Conservation (phyloP, 2,888 invertebrate species). For the Apamea monoglypha region DNA sequence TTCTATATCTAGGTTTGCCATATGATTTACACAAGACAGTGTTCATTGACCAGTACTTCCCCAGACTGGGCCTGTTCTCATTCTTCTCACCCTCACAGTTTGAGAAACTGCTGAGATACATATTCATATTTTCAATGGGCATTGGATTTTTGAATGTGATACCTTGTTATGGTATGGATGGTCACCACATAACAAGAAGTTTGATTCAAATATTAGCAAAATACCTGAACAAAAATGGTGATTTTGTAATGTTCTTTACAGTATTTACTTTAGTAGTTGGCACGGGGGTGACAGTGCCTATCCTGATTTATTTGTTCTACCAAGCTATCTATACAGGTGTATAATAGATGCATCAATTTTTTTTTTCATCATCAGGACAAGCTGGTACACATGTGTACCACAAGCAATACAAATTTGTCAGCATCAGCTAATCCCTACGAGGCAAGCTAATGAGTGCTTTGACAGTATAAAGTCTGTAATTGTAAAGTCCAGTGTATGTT, state of each 20-base stretch:
- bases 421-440: background rate
- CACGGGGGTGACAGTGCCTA: conserved; percentile 92
- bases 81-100: conserved; percentile 92
- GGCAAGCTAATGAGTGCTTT: conserved; percentile 22
- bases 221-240: conserved; percentile 91
- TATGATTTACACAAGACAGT: conserved; percentile 93
- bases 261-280: conserved; percentile 93
- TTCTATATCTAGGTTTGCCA: conserved; percentile 95
- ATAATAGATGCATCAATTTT: background rate
- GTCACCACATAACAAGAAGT: conserved; percentile 95
- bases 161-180: conserved; percentile 98
- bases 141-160: conserved; percentile 97
- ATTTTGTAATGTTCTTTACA: conserved; percentile 88
- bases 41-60: conserved; percentile 94
- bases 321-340: conserved; percentile 80
- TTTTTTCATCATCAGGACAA: background rate
- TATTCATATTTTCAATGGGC: conserved; percentile 96
- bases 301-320: conserved; percentile 89
- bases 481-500: conserved; percentile 20
- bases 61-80: conserved; percentile 91
- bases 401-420: no score
- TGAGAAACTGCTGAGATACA: conserved; percentile 94
- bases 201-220: conserved; percentile 91
- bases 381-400: no score
- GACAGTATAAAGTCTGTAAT: conserved; percentile 41